phyloP scores from a whole-genome alignment of 2,113 vertebrate genomes.

The human (Homo sapiens) region GRCh38 chr16:23224001-23224500 shows the following conservation, averaged over 20 bases:
- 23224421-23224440: background rate
- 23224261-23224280: background rate
- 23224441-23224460: background rate
- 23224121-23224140: no score
- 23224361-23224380: background rate
- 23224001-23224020: no score
- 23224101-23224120: no score
- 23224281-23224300: background rate
- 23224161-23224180: background rate
- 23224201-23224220: background rate
- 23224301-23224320: background rate
- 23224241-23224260: background rate
- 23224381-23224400: background rate
- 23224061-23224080: no score
- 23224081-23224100: no score
- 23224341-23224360: background rate
- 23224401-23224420: background rate
- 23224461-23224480: background rate
- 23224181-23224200: background rate
- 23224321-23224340: background rate
- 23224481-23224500: background rate
- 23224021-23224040: no score
- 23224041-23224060: no score
- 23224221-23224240: background rate
- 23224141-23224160: background rate